Evolutionary conservation across 2,797 vertebrate species (phyloP), one percentile per base, ranked within the genome.

Genomic region (Crypturellus tataupa): DNA sequence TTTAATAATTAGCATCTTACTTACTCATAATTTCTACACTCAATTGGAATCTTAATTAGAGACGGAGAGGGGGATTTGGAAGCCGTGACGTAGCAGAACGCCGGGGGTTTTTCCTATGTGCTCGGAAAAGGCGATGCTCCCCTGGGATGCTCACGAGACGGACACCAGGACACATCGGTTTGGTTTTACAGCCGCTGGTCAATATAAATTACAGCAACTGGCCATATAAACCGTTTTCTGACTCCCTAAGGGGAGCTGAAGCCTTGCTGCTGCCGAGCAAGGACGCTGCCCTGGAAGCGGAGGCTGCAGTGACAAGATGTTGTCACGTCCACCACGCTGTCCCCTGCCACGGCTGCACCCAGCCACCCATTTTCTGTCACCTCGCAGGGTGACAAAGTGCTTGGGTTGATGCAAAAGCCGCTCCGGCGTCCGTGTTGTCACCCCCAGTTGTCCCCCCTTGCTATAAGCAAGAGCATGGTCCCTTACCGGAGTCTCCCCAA

Each of bases 1-100:
- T 95, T 95, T 91, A 92, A 95, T 96, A 95, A 97, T 96, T 94
- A 97, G 96, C 93, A 85, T 95, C 92, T 96, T 96, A 90, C 95
- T 97, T 96, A 95, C 94, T 94, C 79, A 83, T 92, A 73, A 96
- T 95, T 95, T 93, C 90, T 85, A 83, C 35, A 64, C 84, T 87
- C 86, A 93, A 95, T 95, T 90, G 87, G 93, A 97, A 95, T 94
- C 79, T 96, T 96, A 96, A 96, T 96, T 95, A 95, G 94, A 59
- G 49, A 35, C 16, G 87, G 88, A 71, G 89, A 83, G 81, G 24
- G 88, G 88, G 90, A 49, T 73, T 79, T 60, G 60, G 78, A 77
- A 89, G 56, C 47, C 1, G 19, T n/a, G 78, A 56, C 85, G 75
- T 9, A 44, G 53, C 72, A n/a, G 62, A 39, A 55, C 1, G 7